Evolutionary conservation across 2,888 invertebrate species (phyloP).

Genomic region (Conus canariensis): DNA sequence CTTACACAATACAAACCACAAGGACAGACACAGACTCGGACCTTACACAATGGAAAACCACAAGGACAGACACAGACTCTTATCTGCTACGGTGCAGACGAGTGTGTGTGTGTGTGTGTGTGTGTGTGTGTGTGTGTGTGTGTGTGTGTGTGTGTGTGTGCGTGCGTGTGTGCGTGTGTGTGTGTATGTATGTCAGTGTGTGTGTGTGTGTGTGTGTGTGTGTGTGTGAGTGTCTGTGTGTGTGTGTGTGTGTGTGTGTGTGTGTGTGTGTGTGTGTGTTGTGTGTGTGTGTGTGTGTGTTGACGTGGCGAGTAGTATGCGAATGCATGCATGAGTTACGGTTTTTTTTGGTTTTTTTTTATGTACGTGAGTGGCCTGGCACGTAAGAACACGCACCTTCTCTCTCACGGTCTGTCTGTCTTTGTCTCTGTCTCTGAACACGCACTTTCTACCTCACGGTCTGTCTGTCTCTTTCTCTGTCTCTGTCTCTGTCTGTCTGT

Average conservation of each 20-base stretch:
- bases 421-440: neutral
- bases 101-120: too few relatives aligned
- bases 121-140: too few relatives aligned
- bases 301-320: neutral
- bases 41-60: too few relatives aligned
- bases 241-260: too few relatives aligned
- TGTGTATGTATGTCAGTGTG: neutral
- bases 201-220: too few relatives aligned
- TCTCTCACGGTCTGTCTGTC: neutral
- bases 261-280: too few relatives aligned
- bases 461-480: neutral
- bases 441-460: neutral
- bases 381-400: neutral
- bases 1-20: too few relatives aligned
- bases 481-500: neutral
- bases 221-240: too few relatives aligned
- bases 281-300: constrained; percentile 15
- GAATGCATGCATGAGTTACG: neutral
- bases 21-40: too few relatives aligned
- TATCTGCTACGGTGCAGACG: too few relatives aligned
- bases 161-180: neutral
- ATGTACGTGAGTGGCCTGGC: neutral
- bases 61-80: too few relatives aligned
- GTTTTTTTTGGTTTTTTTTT: neutral
- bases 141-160: too few relatives aligned